Evolutionary conservation across 53 echinoderm and acorn worm genomes (phyloP).

Genomic region (Apostichopus leukothele): DNA sequence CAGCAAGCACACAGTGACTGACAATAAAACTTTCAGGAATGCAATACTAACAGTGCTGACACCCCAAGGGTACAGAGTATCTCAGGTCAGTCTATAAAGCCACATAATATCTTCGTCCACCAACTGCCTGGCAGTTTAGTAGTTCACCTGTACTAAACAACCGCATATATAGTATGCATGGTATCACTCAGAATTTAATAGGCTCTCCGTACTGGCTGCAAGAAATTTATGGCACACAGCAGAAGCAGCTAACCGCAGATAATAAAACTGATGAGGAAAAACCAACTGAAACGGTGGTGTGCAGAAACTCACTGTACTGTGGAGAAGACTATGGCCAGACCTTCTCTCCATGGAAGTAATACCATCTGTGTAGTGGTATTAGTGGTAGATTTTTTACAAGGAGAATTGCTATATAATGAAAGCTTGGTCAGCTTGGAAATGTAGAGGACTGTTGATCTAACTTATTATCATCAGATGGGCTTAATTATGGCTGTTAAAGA

Average conservation of each 20-base stretch:
- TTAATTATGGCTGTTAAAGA: too few relatives aligned
- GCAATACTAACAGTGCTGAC: conserved; percentile 10
- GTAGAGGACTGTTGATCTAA: too few relatives aligned
- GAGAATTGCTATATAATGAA: too few relatives aligned
- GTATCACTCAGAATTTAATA: conserved; percentile 10
- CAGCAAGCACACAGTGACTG: background rate
- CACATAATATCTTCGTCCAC: background rate
- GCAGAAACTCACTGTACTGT: too few relatives aligned
- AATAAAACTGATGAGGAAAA: conserved; percentile 11
- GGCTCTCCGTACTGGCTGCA: background rate
- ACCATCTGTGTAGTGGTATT: too few relatives aligned
- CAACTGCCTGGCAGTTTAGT: background rate
- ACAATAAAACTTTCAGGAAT: conserved; percentile 6
- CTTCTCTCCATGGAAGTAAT: too few relatives aligned
- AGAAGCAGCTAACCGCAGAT: conserved; percentile 4
- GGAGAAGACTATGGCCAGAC: too few relatives aligned
- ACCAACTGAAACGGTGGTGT: background rate
- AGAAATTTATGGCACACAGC: conserved; percentile 28
- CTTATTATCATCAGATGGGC: too few relatives aligned
- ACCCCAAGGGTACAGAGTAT: conserved; percentile 11
- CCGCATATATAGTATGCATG: background rate
- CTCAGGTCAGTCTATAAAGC: background rate
- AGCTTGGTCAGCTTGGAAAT: too few relatives aligned
- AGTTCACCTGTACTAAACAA: background rate
- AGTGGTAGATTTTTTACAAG: too few relatives aligned